Base-by-base conservation (phyloP, 1,140 invertebrate species). In the Pygmarrhopalites habei region DNA sequence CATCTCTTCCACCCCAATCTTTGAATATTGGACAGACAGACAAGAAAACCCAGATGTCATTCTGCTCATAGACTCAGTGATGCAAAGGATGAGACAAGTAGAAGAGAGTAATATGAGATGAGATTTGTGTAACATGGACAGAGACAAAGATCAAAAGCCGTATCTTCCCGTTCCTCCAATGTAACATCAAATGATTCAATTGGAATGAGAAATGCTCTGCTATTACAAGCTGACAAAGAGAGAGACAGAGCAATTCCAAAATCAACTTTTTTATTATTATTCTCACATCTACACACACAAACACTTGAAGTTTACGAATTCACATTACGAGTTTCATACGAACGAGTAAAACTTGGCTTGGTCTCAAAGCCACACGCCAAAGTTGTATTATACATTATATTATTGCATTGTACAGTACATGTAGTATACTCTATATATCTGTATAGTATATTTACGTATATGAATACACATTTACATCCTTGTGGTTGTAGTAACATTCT, bases 1-100 rank as follows among this genome's bases (percentile, higher is more conserved):
- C 39, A 12, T n/a, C 12, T n/a, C 12, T n/a, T 12, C 39, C 12
- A 41, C 12, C 39, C 12, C 39, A 41, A 12, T 12, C 39, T 12
- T n/a, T 12, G 12, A 41, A 12, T 12, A 12, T 12, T 41, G n/a
- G 12, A 41, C 39, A 41, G 12, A 41, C 39, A 41, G n/a, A 41
- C 46, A 49, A 49, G 12, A 23, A 49, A 49, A 49, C 14, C 46
- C 46, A 49, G 46, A 49, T 49, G 46, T 21, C 46, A 39, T 39
- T 7, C 17, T 39, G 17, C n/a, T n/a, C n/a, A n/a, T n/a, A n/a
- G n/a, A n/a, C n/a, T n/a, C n/a, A n/a, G n/a, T n/a, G n/a, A n/a
- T n/a, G n/a, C n/a, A n/a, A n/a, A n/a, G n/a, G n/a, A n/a, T n/a
- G n/a, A n/a, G n/a, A n/a, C n/a, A n/a, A n/a, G n/a, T n/a, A n/a